Evolutionary conservation across 2,797 vertebrate species (phyloP).

Genomic region (Neoniphon sammara): DNA sequence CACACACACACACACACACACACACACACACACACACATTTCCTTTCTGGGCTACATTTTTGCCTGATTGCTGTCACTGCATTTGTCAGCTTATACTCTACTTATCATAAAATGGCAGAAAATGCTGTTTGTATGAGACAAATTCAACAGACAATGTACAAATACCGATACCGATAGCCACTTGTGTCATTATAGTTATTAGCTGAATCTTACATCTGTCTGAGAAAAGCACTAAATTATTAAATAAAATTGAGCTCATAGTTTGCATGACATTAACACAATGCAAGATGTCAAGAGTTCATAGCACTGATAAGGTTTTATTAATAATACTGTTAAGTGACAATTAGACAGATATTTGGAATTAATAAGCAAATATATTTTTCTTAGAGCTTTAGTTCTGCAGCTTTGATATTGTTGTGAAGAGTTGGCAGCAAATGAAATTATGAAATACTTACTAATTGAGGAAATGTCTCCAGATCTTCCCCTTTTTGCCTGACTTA

Average conservation of each 20-base stretch:
- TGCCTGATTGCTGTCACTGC: not conserved
- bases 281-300: too few relatives aligned
- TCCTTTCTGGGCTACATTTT: not conserved
- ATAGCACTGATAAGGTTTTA: too few relatives aligned
- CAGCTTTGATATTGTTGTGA: not conserved
- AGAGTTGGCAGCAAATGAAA: conserved; percentile 6
- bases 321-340: not conserved
- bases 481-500: conserved; percentile 23
- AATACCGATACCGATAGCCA: not conserved
- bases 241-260: too few relatives aligned
- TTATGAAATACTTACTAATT: conserved; percentile 49
- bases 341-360: not conserved
- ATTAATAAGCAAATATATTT: not conserved
- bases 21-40: too few relatives aligned
- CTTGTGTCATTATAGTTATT: not conserved
- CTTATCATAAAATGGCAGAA: not conserved
- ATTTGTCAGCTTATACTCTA: not conserved
- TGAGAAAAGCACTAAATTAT: too few relatives aligned
- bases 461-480: conserved; percentile 37
- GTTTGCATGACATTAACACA: not conserved
- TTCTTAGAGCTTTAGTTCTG: not conserved
- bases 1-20: too few relatives aligned
- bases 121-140: not conserved
- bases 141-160: not conserved
- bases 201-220: too few relatives aligned